A percentile compares a stretch with the other conserved stretches of the same genome.
Conservation (phyloP, 2,888 invertebrate genomes). For the Papilio gigon region DNA sequence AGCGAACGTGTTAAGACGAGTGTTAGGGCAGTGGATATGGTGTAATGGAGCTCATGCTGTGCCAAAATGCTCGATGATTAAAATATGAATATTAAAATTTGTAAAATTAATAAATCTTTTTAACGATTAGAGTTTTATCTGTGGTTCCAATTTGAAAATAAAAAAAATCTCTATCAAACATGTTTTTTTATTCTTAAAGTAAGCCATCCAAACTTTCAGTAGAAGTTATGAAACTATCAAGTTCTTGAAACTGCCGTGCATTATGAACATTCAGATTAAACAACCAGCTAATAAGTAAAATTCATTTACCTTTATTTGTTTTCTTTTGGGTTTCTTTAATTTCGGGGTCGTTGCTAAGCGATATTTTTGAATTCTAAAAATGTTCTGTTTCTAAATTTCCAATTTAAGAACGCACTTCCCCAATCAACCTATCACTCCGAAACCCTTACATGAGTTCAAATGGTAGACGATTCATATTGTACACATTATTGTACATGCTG, state of each 20-base stretch:
- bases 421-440: neutral
- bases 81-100: conserved; percentile 26
- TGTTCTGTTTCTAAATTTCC: too few species aligned
- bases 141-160: conserved; percentile 21
- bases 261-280: too few species aligned
- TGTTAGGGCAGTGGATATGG: neutral
- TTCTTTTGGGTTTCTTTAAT: too few species aligned
- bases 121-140: conserved; percentile 34
- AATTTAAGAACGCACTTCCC: too few species aligned
- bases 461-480: neutral
- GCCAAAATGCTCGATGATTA: conserved; percentile 36
- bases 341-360: too few species aligned
- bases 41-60: conserved; percentile 27
- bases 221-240: neutral
- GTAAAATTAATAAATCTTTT: conserved; percentile 35
- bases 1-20: neutral
- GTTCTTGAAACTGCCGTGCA: too few species aligned
- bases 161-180: neutral
- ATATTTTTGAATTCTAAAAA: too few species aligned
- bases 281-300: too few species aligned
- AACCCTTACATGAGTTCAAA: neutral
- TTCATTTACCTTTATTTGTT: too few species aligned
- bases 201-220: neutral
- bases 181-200: neutral
- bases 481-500: neutral